A percentile compares a stretch with the other conserved stretches of the same genome.
phyloP scores from a whole-genome alignment of 2,888 invertebrate genomes.

The Gnatocerus cornutus region DNA sequence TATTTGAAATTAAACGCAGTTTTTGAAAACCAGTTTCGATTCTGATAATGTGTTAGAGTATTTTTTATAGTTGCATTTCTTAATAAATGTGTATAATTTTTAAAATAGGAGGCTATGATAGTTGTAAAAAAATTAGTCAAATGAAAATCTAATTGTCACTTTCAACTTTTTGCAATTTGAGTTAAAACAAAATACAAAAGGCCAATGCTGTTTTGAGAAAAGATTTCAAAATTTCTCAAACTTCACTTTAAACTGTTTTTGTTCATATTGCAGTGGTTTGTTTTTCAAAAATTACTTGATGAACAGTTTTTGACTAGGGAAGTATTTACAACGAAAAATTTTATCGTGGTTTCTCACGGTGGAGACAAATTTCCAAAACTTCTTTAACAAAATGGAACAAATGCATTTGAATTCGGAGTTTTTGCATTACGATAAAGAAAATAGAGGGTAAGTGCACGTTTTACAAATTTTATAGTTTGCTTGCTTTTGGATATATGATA shows the following conservation, averaged over 20 bases:
- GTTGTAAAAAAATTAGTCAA: constrained; percentile 27
- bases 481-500: not conserved
- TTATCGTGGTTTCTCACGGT: constrained; percentile 3
- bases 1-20: too few relatives aligned
- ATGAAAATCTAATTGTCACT: constrained; percentile 32
- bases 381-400: constrained; percentile 19
- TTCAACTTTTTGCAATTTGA: constrained; percentile 22
- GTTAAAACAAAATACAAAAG: constrained; percentile 30
- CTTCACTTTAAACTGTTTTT: constrained; percentile 11
- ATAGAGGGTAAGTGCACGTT: constrained; percentile 19
- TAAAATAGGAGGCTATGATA: constrained; percentile 13
- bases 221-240: constrained; percentile 9
- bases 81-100: not conserved
- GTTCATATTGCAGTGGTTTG: constrained; percentile 3
- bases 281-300: constrained; percentile 32
- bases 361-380: constrained; percentile 23
- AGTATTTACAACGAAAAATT: constrained; percentile 18
- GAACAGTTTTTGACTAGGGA: constrained; percentile 24
- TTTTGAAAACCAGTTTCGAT: too few relatives aligned
- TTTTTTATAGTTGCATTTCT: too few relatives aligned
- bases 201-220: constrained; percentile 7
- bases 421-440: constrained; percentile 22
- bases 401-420: constrained; percentile 15
- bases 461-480: constrained; percentile 3
- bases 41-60: too few relatives aligned